Base-by-base conservation (phyloP, 2,797 vertebrate genomes). In the Prunella strophiata region DNA sequence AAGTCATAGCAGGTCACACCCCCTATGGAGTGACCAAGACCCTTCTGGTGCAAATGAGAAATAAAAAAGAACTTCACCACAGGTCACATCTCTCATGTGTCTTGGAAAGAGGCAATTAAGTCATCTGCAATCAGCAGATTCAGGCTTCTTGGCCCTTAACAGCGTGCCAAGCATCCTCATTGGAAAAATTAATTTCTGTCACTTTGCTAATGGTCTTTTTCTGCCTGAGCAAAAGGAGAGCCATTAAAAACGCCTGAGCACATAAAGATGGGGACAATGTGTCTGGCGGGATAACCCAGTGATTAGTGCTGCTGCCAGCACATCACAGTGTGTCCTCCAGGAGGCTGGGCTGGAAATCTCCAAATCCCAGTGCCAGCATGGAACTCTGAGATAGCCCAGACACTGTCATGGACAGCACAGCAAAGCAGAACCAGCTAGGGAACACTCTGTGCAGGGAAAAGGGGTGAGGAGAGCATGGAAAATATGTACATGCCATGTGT, bases 171-270 rank as follows among this genome's bases (percentile, higher is more conserved):
- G 71, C 66, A 92, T 65, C 54, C 89, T 91, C 76, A 51, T n/a
- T 81, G 91, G 85, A 89, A 91, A 94, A 93, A 96, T 96, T 96
- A 95, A 96, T 95, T 95, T 93, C 87, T 91, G 89, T 93, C 94
- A 95, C 94, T 96, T 95, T 91, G 91, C 95, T 96, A 95, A 96
- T 94, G 93, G 94, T 74, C 91, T 83, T 94, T 88, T 95, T 92
- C 95, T 93, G 95, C 85, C 87, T 85, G 70, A 88, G 95, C 87
- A 93, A 93, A 95, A 96, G 89, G 75, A 91, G 65, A 94, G 91
- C 88, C 91, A 95, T 96, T 96, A 96, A 92, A 92, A 94, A 89
- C 23, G 62, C 89, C 73, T 88, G 70, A 48, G 85, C 10, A 38
- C 55, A 89, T 50, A 75, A 67, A 92, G 89, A 76, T 19, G 50